Evolutionary conservation across 2,888 invertebrate genomes (phyloP), one percentile per base, ranked within the genome.

Genomic region (Hypercompe scribonia): DNA sequence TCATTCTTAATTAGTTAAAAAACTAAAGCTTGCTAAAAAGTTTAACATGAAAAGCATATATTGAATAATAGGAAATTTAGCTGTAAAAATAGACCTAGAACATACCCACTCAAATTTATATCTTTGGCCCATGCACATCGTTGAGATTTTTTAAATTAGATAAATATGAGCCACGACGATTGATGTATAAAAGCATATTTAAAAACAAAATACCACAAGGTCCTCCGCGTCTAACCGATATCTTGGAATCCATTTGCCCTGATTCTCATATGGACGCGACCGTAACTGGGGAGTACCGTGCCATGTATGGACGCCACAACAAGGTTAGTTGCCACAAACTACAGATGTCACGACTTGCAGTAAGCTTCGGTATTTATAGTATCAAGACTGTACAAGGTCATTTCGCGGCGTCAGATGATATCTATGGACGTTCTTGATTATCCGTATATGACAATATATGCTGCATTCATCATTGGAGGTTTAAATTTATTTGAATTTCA

Each of bases 361-460:
- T 81, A 85, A 80, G 68, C 89, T 87, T 86, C 80, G 75, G 72
- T 93, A 93, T 93, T 90, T 91, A 91, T 92, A 93, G 90, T 85
- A 72, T 82, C 92, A 92, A 93, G 93, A 92, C 88, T 90, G 86
- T 69, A 81, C 92, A 93, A 94, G 94, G 93, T 89, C 90, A 87
- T 76, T 81, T 84, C 82, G 87, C 75, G 82, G 85, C 83, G 85
- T 75, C 78, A 78, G 78, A 78, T 82, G 24, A 50, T 82, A 63
- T 42, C 33, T 68, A 24, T 36, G 28, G 31, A 11, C 58, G 61
- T 63, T 39, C 74, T 76, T 74, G 67, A 80, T 63, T 36, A 72
- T 83, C 84, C 85, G 81, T 86, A 78, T 82, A 82, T 81, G 81
- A 79, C 75, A 69, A 71, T 78, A 79, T 76, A 70, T 66, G 21